Evolutionary conservation across 2,113 vertebrate species (phyloP).

Genomic region (Catagonus wagneri): DNA sequence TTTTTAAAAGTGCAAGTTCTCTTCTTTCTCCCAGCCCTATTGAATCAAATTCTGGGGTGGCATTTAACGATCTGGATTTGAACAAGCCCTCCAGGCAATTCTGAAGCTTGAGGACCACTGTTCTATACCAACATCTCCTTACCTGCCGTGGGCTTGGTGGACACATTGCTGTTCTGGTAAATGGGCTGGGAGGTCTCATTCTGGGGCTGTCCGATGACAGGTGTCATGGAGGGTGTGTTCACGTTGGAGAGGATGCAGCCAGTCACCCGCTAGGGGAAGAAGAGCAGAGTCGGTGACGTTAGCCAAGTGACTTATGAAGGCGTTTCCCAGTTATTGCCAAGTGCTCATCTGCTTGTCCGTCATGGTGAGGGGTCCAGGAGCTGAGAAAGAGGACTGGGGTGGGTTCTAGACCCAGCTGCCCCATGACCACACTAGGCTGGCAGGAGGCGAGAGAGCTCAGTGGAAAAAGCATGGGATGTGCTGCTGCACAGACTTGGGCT

Average conservation of each 20-base stretch:
- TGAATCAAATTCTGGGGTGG: background rate
- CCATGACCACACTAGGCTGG: accelerated
- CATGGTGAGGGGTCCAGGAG: background rate
- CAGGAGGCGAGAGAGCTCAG: background rate
- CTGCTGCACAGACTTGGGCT: background rate
- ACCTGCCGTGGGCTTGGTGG: conserved; percentile 94
- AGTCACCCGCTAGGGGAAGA: conserved; percentile 93
- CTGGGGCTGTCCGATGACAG: conserved; percentile 97
- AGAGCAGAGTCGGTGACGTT: background rate
- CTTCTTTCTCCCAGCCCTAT: background rate
- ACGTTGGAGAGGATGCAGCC: conserved; percentile 99
- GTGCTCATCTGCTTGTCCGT: background rate
- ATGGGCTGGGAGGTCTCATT: conserved; percentile 92
- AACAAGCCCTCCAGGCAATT: background rate
- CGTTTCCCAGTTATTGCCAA: background rate
- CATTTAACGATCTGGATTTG: background rate
- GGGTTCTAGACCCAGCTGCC: background rate
- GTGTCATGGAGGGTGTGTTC: conserved; percentile 96
- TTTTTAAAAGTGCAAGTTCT: background rate
- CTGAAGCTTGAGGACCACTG: background rate
- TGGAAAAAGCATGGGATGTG: background rate
- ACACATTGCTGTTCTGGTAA: conserved; percentile 94
- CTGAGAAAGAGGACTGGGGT: background rate
- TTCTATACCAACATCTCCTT: conserved; percentile 28
- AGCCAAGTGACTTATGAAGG: background rate